Base-by-base conservation (phyloP, 2,888 invertebrate genomes). In the Drosophila nr. fundita region DNA sequence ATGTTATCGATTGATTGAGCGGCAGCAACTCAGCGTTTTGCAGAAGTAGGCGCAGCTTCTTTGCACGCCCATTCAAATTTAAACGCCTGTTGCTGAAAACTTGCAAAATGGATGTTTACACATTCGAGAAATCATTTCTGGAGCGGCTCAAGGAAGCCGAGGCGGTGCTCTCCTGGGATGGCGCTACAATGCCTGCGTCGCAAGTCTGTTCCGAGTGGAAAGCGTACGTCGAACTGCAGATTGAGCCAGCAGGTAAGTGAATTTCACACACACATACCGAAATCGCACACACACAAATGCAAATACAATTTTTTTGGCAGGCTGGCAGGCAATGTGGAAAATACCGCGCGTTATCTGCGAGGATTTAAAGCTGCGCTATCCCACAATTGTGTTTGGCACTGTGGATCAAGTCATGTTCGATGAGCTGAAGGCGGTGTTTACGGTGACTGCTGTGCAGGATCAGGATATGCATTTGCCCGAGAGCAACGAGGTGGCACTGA, bases 291-390 rank as follows among this genome's bases (percentile, higher is more conserved):
- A 32, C 30, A 49, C 27, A 42, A 40, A 42, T 32, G 15, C 24
- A 29, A 32, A 42, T 24, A 53, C 7, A 21, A 40, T 32, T 24
- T 45, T 45, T 32, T 45, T 50, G 27, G 32, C 45, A 85, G 95
- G 95, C 6, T 95, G 95, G 95, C 94, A 94, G 85, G 95, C 94
- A 0, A 84, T 95, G 42, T 95, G 95, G 95, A 95, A 95, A 91
- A 94, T 95, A 62, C 94, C 95, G 1, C 93, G 95, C 34, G 82
- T 93, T 6, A 94, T 93, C 11, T 95, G 95, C 74, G 94, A 95
- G 82, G 93, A 94, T 54, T 91, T 95, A 6, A 92, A 94, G 60
- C 93, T 95, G n/a, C 94, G 94, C 21, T 95, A 94, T 91, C 95
- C 95, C 0, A 94, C 94, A 0, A 92, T 95, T n/a, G 95, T 95